phyloP scores from a whole-genome alignment of 1,140 invertebrate genomes.

The Episyrphus balteatus region DNA sequence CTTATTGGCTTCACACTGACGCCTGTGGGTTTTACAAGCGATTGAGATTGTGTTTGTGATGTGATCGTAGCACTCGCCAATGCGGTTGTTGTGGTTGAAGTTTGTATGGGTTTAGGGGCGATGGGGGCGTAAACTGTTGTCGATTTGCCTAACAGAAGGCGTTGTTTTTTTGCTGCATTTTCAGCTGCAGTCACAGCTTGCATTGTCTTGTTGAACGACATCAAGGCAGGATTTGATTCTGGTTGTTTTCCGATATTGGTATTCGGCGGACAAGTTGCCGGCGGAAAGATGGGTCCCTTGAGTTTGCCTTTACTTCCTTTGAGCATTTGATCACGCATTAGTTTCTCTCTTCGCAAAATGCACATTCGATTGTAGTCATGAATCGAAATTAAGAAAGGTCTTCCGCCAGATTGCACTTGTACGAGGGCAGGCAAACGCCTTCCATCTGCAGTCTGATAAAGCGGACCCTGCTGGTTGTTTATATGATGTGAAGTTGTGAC shows the following conservation, averaged over 20 bases:
- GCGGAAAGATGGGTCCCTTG: background rate
- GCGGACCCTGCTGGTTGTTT: constrained; percentile 38
- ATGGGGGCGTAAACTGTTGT: background rate
- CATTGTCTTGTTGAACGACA: constrained; percentile 1
- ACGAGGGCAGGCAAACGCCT: constrained; percentile 43
- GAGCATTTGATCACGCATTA: constrained; percentile 44
- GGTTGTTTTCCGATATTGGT: constrained; percentile 3
- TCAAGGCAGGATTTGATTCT: constrained; percentile 1
- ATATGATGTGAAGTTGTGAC: constrained; percentile 40
- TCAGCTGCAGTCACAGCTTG: constrained; percentile 5
- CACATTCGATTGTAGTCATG: constrained; percentile 61
- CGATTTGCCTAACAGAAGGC: background rate
- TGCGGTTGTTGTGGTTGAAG: constrained; percentile 7
- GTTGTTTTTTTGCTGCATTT: constrained; percentile 3
- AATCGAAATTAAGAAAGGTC: constrained; percentile 54
- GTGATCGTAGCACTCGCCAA: background rate
- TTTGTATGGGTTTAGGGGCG: constrained; percentile 6
- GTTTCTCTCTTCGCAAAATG: constrained; percentile 48
- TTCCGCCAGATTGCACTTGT: constrained; percentile 51
- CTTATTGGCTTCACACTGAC: background rate
- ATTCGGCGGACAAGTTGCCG: background rate
- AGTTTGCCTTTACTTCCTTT: constrained; percentile 25
- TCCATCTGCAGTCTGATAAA: constrained; percentile 45
- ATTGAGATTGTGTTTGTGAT: constrained; percentile 2
- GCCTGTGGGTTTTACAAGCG: constrained; percentile 9